Conservation (phyloP, 1,140 invertebrate genomes). For the Aporrectodea caliginosa region DNA sequence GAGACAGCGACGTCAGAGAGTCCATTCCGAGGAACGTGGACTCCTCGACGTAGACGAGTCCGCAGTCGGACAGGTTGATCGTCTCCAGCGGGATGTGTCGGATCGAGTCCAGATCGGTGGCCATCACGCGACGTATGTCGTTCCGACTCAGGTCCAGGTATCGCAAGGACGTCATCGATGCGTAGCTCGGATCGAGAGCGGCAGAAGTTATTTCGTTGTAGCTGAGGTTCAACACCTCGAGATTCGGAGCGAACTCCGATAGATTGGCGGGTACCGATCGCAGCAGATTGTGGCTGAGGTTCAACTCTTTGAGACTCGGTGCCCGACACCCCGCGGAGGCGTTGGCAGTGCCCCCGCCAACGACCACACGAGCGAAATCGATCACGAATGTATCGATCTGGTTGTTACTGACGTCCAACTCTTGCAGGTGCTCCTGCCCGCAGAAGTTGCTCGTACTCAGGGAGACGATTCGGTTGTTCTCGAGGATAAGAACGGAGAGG, state of each 20-base stretch:
- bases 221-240: slow-evolving; percentile 27
- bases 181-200: slow-evolving; percentile 19
- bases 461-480: slow-evolving; percentile 31
- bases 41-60: slow-evolving; percentile 20
- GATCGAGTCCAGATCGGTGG: slow-evolving; percentile 19
- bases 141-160: slow-evolving; percentile 27
- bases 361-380: neutral
- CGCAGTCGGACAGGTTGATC: slow-evolving; percentile 29
- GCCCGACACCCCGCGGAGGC: neutral
- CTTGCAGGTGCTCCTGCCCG: slow-evolving; percentile 17
- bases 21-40: slow-evolving; percentile 21
- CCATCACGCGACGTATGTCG: slow-evolving; percentile 14
- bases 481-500: slow-evolving; percentile 26
- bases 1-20: slow-evolving; percentile 25
- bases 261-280: slow-evolving; percentile 19
- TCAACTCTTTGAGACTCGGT: slow-evolving; percentile 24
- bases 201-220: slow-evolving; percentile 25
- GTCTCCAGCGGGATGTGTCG: slow-evolving; percentile 14
- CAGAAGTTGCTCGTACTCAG: slow-evolving; percentile 17
- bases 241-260: slow-evolving; percentile 26
- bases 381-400: slow-evolving; percentile 19
- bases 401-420: slow-evolving; percentile 27
- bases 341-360: too few relatives aligned
- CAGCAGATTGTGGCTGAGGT: slow-evolving; percentile 31
- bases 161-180: slow-evolving; percentile 9